Conservation (phyloP, 2,113 vertebrate genomes). For the Ranitomeya imitator region DNA sequence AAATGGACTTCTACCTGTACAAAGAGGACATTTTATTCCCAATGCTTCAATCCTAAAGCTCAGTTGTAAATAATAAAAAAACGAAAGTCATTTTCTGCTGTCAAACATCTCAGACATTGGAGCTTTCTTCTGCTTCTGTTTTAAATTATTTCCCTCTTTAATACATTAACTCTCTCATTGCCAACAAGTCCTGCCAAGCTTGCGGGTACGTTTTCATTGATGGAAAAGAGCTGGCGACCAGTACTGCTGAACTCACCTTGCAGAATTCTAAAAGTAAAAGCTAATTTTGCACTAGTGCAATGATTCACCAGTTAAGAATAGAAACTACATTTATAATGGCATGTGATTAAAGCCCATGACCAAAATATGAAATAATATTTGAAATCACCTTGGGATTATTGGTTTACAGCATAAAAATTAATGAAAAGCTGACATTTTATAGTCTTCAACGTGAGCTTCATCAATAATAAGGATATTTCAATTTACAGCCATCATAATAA, state of each 20-base stretch:
- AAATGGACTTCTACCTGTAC: neutral
- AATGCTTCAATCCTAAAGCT: neutral
- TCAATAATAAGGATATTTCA: too few species aligned
- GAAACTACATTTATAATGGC: neutral
- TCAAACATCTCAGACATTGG: neutral
- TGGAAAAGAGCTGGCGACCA: neutral
- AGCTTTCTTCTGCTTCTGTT: neutral
- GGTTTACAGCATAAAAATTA: too few species aligned
- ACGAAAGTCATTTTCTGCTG: neutral
- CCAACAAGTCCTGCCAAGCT: neutral
- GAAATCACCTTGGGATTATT: too few species aligned
- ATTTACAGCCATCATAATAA: too few species aligned
- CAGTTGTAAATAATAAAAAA: neutral
- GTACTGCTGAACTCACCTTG: neutral
- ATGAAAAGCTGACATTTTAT: too few species aligned
- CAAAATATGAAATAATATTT: too few species aligned
- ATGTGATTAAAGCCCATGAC: too few species aligned
- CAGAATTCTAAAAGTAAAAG: neutral
- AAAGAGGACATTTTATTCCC: neutral
- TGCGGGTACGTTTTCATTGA: neutral
- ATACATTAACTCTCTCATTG: neutral
- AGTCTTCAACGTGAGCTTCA: too few species aligned
- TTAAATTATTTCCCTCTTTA: slow-evolving; percentile 31
- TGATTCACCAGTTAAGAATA: neutral
- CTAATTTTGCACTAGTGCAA: neutral